A percentile compares a stretch with the other conserved stretches of the same genome.
phyloP scores from a whole-genome alignment of 2,888 invertebrate species.

The Melipona beecheii region DNA sequence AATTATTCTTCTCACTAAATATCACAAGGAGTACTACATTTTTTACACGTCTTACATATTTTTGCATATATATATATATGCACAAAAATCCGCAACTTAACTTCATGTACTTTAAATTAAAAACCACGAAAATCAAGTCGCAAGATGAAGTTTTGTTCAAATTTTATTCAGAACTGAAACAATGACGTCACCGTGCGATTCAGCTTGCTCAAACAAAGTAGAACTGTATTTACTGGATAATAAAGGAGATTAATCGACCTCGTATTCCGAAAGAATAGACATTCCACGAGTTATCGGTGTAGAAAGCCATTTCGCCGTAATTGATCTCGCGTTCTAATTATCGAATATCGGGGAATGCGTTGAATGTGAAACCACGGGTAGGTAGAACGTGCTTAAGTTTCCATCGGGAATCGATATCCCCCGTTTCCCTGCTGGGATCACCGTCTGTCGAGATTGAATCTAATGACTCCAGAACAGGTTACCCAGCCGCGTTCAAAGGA shows the following conservation, averaged over 20 bases:
- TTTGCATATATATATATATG: too few relatives aligned
- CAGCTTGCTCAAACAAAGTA: too few relatives aligned
- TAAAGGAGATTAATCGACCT: too few relatives aligned
- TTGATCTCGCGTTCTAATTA: constrained; percentile 10
- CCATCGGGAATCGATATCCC: constrained; percentile 50
- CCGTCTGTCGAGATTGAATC: constrained; percentile 38
- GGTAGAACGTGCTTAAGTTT: constrained; percentile 28
- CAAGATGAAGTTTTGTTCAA: not conserved
- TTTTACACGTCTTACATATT: too few relatives aligned
- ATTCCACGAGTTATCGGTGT: not conserved
- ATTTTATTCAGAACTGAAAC: not conserved
- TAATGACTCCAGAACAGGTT: constrained; percentile 63
- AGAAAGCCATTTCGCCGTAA: constrained; percentile 17
- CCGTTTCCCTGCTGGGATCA: constrained; percentile 44
- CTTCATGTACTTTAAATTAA: not conserved
- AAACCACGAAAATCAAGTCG: not conserved
- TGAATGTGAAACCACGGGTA: constrained; percentile 14
- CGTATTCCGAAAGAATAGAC: not conserved
- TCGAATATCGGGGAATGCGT: constrained; percentile 21
- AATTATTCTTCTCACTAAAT: too few relatives aligned
- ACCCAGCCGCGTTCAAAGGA: constrained; percentile 45
- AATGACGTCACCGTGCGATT: not conserved
- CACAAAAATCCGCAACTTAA: too few relatives aligned
- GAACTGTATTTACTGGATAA: too few relatives aligned
- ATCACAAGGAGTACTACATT: too few relatives aligned